Evolutionary conservation across 1,140 invertebrate species (phyloP).

Genomic region (Aphaenogaster rudis): DNA sequence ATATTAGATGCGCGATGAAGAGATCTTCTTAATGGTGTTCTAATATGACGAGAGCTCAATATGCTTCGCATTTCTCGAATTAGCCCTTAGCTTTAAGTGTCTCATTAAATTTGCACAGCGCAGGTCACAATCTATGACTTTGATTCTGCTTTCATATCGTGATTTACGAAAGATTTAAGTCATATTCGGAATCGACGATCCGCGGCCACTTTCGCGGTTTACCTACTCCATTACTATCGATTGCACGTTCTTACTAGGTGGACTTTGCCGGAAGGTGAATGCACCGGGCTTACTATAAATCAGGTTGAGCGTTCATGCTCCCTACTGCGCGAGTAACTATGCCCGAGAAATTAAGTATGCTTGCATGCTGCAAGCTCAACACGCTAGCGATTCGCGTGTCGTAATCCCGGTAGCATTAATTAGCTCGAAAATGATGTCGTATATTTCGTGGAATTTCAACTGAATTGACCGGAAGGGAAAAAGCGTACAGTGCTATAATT

Average conservation of each 20-base stretch:
- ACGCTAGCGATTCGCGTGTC: conserved; percentile 69
- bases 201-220: conserved; percentile 14
- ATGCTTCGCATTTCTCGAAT: neutral
- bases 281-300: conserved; percentile 59
- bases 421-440: conserved; percentile 58
- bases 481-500: neutral
- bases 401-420: conserved; percentile 70
- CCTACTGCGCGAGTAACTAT: conserved; percentile 41
- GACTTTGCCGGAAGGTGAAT: conserved; percentile 65
- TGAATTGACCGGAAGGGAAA: neutral
- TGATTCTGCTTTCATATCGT: neutral
- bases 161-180: conserved; percentile 21
- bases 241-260: conserved; percentile 23
- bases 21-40: neutral
- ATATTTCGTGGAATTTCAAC: conserved; percentile 51
- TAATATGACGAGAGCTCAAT: neutral
- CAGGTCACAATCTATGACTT: neutral
- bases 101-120: conserved; percentile 6
- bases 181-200: neutral
- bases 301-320: conserved; percentile 41
- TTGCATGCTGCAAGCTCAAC: conserved; percentile 71
- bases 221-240: conserved; percentile 41
- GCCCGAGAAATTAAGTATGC: conserved; percentile 68
- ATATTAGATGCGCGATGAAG: neutral
- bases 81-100: neutral